Percentiles rank a stretch among this genome's conserved stretches.
Evolutionary conservation across 2,888 invertebrate species (phyloP).

Genomic region (Strigamia crassipes): DNA sequence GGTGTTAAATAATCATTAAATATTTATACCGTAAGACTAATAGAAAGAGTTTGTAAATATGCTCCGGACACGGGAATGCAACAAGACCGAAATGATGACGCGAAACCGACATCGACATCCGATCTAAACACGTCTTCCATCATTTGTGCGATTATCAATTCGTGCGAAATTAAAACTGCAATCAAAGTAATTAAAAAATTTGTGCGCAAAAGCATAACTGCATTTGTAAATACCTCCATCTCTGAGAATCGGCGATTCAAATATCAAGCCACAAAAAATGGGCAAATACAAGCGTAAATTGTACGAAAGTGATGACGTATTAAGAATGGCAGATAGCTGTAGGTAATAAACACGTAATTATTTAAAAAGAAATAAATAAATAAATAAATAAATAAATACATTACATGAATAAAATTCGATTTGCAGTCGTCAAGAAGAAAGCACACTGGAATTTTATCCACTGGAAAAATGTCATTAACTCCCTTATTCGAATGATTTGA

Average conservation of each 20-base stretch:
- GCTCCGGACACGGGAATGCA: neutral
- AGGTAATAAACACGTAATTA: conserved; percentile 50
- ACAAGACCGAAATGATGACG: neutral
- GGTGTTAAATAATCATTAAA: no score
- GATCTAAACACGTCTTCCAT: conserved; percentile 66
- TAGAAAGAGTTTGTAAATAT: neutral
- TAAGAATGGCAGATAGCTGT: conserved; percentile 74
- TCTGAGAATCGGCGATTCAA: conserved; percentile 72
- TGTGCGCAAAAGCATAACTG: neutral
- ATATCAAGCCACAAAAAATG: conserved; percentile 73
- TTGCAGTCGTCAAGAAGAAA: conserved; percentile 78
- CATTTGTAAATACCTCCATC: conserved; percentile 60
- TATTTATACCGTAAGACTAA: neutral
- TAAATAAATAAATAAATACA: no score
- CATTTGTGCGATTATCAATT: conserved; percentile 76
- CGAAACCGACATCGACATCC: neutral
- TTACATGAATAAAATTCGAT: conserved; percentile 81
- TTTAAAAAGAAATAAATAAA: conserved; percentile 8
- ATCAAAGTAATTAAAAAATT: neutral
- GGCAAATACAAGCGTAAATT: conserved; percentile 73
- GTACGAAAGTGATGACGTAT: conserved; percentile 68
- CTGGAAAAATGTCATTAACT: conserved; percentile 54
- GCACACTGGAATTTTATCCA: conserved; percentile 69
- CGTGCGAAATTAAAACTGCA: conserved; percentile 62
- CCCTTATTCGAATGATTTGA: conserved; percentile 43